Evolutionary conservation across 2,113 vertebrate species (phyloP).

Genomic region (Todiramphus saurophagus): DNA sequence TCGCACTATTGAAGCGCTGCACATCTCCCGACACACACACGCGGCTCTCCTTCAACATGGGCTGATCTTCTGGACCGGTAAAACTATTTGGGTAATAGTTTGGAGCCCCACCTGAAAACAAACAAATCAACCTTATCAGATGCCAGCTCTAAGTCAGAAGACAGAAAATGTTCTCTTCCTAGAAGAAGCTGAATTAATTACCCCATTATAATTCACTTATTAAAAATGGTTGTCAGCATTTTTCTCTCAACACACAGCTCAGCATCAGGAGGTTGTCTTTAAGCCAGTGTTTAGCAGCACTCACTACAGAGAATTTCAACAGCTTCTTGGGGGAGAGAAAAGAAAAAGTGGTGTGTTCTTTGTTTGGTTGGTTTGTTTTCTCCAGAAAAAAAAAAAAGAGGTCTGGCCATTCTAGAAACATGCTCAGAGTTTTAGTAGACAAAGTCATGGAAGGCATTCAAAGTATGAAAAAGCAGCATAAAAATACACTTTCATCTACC

Average conservation of each 20-base stretch:
- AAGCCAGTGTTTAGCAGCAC: not conserved
- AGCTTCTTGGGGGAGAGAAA: not conserved
- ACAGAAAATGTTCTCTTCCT: not conserved
- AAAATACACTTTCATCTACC: not conserved
- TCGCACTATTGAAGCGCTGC: conserved; percentile 82
- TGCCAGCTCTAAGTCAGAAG: not conserved
- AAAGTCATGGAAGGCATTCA: not conserved
- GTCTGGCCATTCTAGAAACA: not conserved
- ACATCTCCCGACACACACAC: conserved; percentile 74
- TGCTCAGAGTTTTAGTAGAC: not conserved
- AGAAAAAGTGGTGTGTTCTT: not conserved
- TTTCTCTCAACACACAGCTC: not conserved
- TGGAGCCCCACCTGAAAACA: conserved; percentile 86
- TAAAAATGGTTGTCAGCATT: not conserved
- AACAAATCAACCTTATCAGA: not conserved
- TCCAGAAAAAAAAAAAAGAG: not conserved
- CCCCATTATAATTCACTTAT: not conserved
- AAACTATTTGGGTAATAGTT: conserved; percentile 99
- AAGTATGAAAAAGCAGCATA: not conserved
- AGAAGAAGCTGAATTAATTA: not conserved
- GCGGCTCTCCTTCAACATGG: conserved; percentile 64
- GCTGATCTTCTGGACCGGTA: conserved; percentile 81
- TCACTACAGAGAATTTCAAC: not conserved
- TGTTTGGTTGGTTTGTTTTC: too few relatives aligned
- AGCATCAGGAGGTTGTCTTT: not conserved